A percentile compares a stretch with the other conserved stretches of the same genome.
These are phyloP conservation scores for Ceratotherium simum DNA, from an alignment of 2,113 vertebrate genomes.

Conservation along the genomic window DNA sequence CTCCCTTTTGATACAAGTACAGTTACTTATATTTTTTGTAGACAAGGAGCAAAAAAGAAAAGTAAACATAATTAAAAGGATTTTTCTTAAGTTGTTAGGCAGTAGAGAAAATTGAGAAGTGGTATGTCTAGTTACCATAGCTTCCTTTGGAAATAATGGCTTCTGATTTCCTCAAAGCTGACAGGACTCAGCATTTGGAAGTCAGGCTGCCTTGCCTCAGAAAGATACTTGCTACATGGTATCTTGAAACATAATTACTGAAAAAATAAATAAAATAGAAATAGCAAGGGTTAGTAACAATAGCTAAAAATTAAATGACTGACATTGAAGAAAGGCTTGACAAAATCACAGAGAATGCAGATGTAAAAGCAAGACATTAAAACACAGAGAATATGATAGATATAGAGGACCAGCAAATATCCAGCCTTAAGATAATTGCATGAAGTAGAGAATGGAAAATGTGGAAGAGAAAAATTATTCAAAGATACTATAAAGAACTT, in stretches of 20 bases:
- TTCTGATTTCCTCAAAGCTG: slow-evolving; percentile 39
- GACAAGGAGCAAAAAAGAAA: background rate
- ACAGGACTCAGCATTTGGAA: background rate
- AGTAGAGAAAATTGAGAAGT: background rate
- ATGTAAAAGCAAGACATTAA: background rate
- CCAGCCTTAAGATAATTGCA: background rate
- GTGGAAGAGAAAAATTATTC: background rate
- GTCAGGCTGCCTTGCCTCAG: background rate
- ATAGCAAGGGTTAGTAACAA: background rate
- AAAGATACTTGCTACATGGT: background rate
- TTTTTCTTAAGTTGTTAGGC: background rate
- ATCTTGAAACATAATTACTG: background rate
- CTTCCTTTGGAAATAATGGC: slow-evolving; percentile 3
- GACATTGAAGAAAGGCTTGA: background rate
- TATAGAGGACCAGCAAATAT: background rate
- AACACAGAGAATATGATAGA: background rate
- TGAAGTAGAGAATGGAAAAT: background rate
- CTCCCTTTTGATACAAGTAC: background rate
- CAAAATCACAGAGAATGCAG: background rate
- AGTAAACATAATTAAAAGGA: background rate
- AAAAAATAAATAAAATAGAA: background rate
- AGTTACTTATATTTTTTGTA: background rate
- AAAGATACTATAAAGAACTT: background rate
- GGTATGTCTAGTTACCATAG: slow-evolving; percentile 22
- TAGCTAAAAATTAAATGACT: slow-evolving; percentile 12